Evolutionary conservation across 1,140 invertebrate genomes (phyloP).

Genomic region (Drosophila parvula): DNA sequence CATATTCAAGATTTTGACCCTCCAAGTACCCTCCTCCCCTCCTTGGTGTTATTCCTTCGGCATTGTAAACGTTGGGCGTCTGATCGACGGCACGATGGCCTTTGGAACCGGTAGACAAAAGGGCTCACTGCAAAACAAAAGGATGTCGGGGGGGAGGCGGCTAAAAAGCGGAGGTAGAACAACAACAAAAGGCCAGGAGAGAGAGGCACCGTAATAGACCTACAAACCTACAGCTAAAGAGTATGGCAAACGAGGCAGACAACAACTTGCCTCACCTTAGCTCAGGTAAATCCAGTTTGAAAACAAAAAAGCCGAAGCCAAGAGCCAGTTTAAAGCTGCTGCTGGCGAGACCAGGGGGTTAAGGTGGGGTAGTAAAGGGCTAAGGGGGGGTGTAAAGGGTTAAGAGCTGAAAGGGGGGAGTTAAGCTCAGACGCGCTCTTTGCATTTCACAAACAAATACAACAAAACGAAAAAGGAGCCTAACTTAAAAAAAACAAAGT

Average conservation of each 20-base stretch:
- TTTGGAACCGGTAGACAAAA: slow-evolving; percentile 68
- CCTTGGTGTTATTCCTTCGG: neutral
- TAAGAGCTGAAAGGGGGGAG: neutral
- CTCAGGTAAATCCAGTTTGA: slow-evolving; percentile 57
- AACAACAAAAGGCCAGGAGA: slow-evolving; percentile 16
- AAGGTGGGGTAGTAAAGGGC: slow-evolving; percentile 3
- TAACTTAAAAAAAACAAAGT: neutral
- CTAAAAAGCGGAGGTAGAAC: slow-evolving; percentile 40
- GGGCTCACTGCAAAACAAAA: slow-evolving; percentile 58
- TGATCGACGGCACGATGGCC: slow-evolving; percentile 59
- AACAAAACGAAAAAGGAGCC: neutral
- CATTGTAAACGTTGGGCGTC: slow-evolving; percentile 55
- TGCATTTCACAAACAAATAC: slow-evolving; percentile 16
- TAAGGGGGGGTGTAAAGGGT: slow-evolving; percentile 4
- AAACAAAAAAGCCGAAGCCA: slow-evolving; percentile 46
- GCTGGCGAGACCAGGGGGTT: slow-evolving; percentile 3
- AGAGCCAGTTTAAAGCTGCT: slow-evolving; percentile 56
- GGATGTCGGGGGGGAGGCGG: slow-evolving; percentile 40
- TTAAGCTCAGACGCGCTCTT: slow-evolving; percentile 11
- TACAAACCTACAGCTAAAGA: slow-evolving; percentile 67
- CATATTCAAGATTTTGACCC: slow-evolving; percentile 10
- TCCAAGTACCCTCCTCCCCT: neutral
- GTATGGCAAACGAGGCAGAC: slow-evolving; percentile 37
- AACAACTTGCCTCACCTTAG: slow-evolving; percentile 49
- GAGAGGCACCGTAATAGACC: slow-evolving; percentile 66